A percentile compares a stretch with the other conserved stretches of the same genome.
phyloP scores from a whole-genome alignment of 2,113 vertebrate species.

The Phaetusa simplex region DNA sequence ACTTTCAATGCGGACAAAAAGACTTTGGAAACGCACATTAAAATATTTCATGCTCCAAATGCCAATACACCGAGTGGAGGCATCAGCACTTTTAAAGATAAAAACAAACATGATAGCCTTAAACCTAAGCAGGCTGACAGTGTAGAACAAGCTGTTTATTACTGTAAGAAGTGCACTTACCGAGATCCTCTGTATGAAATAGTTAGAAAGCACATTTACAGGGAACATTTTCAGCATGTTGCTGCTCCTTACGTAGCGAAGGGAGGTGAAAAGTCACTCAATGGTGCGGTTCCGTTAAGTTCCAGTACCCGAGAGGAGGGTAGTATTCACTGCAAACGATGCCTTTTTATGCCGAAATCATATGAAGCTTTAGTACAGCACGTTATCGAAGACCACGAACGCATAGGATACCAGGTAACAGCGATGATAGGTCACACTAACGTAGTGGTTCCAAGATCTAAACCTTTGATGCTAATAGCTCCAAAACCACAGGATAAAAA shows the following conservation, averaged over 20 bases:
- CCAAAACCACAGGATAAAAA: slow-evolving; percentile 91
- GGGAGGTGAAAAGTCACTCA: slow-evolving; percentile 90
- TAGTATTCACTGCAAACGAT: slow-evolving; percentile 94
- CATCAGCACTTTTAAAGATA: slow-evolving; percentile 89
- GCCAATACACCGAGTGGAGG: slow-evolving; percentile 83
- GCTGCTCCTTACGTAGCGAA: slow-evolving; percentile 94
- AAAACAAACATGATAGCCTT: slow-evolving; percentile 85
- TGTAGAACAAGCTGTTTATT: slow-evolving; percentile 98
- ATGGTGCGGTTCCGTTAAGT: slow-evolving; percentile 80
- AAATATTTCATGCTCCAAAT: slow-evolving; percentile 96
- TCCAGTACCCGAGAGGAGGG: slow-evolving; percentile 82
- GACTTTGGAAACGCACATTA: slow-evolving; percentile 99
- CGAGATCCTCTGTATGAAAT: slow-evolving; percentile 98
- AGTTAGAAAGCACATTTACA: slow-evolving; percentile 99
- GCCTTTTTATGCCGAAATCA: slow-evolving; percentile 95
- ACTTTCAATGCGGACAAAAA: slow-evolving; percentile 99
- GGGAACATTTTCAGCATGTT: slow-evolving; percentile 99
- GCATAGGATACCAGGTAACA: slow-evolving; percentile 97
- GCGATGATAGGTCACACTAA: slow-evolving; percentile 99
- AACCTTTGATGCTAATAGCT: slow-evolving; percentile 90
- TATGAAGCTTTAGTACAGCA: slow-evolving; percentile 98
- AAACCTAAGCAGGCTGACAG: slow-evolving; percentile 89
- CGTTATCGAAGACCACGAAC: slow-evolving; percentile 97
- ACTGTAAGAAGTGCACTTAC: slow-evolving; percentile 99
- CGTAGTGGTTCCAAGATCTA: slow-evolving; percentile 92